Base-by-base conservation (phyloP, 2,888 invertebrate species). In the Sinodicranocentrus sp. region DNA sequence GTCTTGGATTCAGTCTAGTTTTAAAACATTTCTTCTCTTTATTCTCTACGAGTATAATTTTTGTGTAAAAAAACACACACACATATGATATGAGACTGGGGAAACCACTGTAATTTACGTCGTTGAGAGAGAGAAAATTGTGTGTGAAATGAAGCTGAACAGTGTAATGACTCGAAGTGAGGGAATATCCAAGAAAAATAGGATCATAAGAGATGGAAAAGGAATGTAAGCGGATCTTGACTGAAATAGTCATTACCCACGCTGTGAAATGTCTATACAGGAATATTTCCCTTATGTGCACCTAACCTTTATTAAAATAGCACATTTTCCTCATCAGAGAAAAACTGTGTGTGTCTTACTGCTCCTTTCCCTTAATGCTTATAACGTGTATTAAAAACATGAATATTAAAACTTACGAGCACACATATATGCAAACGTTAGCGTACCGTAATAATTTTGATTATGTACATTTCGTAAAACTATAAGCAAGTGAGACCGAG, bases 141-240 rank as follows among this genome's bases (percentile, higher is more conserved):
- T 52, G 52, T 52, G 33, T 63, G 61, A 63, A 63, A 28, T 63
- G 61, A 63, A 63, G 61, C 28, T 26, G 61, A 63, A 63, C 61
- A 17, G 61, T 28, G 61, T 17, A 63, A 63, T 63, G 61, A 63
- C 28, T 26, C 33, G 15, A 63, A 17, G 15, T 17, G 17, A 63
- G 33, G 17, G 17, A 28, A 33, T 28, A 63, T 17, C 26, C 17
- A 63, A 10, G 28, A 63, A 63, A 63, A 17, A 63, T 21, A n/a
- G 59, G 25, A 59, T 13, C 59, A 59, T 1, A 59, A 59, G n/a
- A n/a, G 15, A 23, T 59, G 25, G 59, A 13, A 57, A 19, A 57
- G 10, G 17, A 21, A 19, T 57, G 2, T 8, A 2, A 19, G 3
- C 17, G 21, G 19, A 13, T 5, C 57, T 5, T 21, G 19, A 3